These are phyloP conservation scores for Acrocephalus arundinaceus DNA, from an alignment of 2,113 vertebrate genomes.

Conservation along the genomic window DNA sequence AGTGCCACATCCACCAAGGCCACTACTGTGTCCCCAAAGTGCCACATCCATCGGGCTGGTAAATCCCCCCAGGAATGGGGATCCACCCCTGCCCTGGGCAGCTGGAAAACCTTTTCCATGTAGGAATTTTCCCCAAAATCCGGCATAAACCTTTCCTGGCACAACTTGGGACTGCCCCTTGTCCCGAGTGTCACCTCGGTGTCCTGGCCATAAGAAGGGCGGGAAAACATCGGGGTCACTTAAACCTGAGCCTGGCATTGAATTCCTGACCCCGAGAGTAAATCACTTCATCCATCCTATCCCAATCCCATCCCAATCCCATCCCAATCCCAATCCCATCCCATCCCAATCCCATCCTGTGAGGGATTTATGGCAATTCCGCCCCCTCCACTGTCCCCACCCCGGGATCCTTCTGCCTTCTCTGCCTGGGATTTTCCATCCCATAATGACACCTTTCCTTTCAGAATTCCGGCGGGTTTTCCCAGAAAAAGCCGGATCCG, in stretches of 20 bases:
- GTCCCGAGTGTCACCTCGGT: rapidly evolving
- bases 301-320: too few species aligned
- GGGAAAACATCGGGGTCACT: neutral
- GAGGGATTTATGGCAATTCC: neutral
- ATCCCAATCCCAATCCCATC: neutral
- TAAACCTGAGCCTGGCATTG: neutral
- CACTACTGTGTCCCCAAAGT: neutral
- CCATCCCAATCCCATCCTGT: neutral
- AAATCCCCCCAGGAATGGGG: neutral
- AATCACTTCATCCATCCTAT: neutral
- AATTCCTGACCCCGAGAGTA: neutral
- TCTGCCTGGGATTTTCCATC: neutral
- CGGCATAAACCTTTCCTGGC: neutral
- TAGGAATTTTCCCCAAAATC: neutral
- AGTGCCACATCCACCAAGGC: too few species aligned
- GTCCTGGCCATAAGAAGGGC: rapidly evolving
- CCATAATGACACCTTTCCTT: neutral
- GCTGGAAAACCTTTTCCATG: neutral
- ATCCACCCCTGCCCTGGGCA: neutral
- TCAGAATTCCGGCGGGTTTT: rapidly evolving
- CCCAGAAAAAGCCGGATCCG: rapidly evolving
- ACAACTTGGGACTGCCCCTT: too few species aligned
- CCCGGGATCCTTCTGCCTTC: neutral
- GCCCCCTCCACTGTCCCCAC: neutral
- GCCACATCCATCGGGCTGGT: neutral